Evolutionary conservation across 2,888 invertebrate genomes (phyloP), one percentile per base, ranked within the genome.

Genomic region (Eustalomyia histrio): DNA sequence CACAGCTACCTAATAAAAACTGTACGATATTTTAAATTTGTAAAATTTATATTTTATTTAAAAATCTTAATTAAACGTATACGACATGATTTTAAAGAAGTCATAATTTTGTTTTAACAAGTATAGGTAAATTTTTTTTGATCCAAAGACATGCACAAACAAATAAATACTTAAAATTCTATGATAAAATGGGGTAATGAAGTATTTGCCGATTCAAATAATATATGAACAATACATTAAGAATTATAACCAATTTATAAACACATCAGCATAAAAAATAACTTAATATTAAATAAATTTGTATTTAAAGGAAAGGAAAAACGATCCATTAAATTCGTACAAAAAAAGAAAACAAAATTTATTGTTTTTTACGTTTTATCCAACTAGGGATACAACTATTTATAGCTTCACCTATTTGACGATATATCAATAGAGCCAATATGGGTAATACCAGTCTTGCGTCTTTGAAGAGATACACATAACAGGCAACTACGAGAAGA

Each of bases 371-470:
- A 71, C 89, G 88, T 78, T 88, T 88, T 85, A 93, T 87, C 93
- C 93, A 93, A 83, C 92, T 91, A 65, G 94, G 94, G 85, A 93
- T 91, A 88, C 92, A 91, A 76, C 91, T 90, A 67, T 91, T 88
- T 24, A 95, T 88, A 73, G 94, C 94, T 87, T 94, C 93, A 87
- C 94, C 93, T 82, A 96, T 88, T 87, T 95, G 95, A 76, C 96
- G 92, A 89, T 95, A 96, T 61, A 95, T 93, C 89, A 96, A 93
- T 2, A 96, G 91, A 52, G 94, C 92, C 79, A 96, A 92, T 84
- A 96, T 93, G 39, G 96, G 96, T 84, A 96, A 92, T n/a, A 95
- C 95, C 61, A 95, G 92, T 83, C 94, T 92, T 87, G 95, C 95
- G 87, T 95, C 95, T 86, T 95, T 94, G 87, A 96, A 96, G 73